Percentiles rank a stretch among this genome's conserved stretches.
These are phyloP conservation scores for Phortica okadai DNA, from an alignment of 2,888 invertebrate genomes.

Conservation along the genomic window DNA sequence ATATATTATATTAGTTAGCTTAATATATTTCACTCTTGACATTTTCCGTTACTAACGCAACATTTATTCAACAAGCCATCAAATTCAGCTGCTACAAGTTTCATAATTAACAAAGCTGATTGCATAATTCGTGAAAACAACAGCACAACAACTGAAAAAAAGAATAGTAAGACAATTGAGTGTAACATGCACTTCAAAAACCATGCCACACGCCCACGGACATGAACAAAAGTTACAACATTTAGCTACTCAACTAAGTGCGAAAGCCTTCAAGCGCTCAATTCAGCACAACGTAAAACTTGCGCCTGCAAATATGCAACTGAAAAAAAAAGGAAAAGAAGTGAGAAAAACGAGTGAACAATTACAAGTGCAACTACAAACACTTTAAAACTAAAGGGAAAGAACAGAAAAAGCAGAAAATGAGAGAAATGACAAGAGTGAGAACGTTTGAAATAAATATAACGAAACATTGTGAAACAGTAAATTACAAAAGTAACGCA, in stretches of 20 bases:
- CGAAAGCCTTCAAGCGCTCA: background rate
- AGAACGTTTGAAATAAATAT: background rate
- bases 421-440: background rate
- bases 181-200: background rate
- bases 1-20: no score
- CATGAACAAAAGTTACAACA: background rate
- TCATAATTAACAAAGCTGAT: slow-evolving; percentile 15
- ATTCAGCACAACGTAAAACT: background rate
- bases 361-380: slow-evolving; percentile 28
- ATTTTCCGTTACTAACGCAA: no score
- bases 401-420: background rate
- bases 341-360: background rate
- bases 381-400: slow-evolving; percentile 14
- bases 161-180: background rate
- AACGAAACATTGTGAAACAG: slow-evolving; percentile 70
- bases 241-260: slow-evolving; percentile 20
- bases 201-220: background rate
- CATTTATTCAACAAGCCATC: background rate
- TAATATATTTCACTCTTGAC: no score
- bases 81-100: background rate
- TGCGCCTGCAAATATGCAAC: slow-evolving; percentile 8
- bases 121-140: background rate
- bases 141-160: background rate
- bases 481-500: slow-evolving; percentile 53
- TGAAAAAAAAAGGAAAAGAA: slow-evolving; percentile 4